Percentiles rank a stretch among this genome's conserved stretches.
These are phyloP conservation scores for Aulostomus chinensis DNA, from an alignment of 2,797 vertebrate species.

Conservation along the genomic window DNA sequence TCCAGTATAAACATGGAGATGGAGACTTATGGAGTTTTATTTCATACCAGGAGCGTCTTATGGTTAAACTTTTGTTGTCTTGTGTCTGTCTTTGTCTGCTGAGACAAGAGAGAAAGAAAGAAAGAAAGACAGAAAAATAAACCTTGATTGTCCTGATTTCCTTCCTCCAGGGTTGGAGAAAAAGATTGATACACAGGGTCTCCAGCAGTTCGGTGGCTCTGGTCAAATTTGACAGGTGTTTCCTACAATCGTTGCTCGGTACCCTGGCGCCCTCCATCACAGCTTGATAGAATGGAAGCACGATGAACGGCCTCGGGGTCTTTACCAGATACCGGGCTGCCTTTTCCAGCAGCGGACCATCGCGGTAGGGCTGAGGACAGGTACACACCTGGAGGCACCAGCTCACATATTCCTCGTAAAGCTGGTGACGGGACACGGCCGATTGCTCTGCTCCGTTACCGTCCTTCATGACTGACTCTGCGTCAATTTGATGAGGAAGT, in stretches of 20 bases:
- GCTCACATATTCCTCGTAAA: constrained; percentile 58
- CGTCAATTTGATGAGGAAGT: constrained; percentile 58
- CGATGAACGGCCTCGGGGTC: constrained; percentile 30
- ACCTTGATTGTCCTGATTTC: constrained; percentile 87
- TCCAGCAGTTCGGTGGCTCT: constrained; percentile 82
- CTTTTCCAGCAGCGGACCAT: constrained; percentile 33
- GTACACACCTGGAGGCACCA: constrained; percentile 50
- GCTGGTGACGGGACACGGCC: constrained; percentile 22
- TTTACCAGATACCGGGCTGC: constrained; percentile 50
- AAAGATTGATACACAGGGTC: constrained; percentile 82
- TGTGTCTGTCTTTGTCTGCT: too few relatives aligned
- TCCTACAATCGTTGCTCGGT: constrained; percentile 11
- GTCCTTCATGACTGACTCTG: constrained; percentile 54
- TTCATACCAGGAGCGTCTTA: too few relatives aligned
- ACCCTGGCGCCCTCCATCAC: not conserved
- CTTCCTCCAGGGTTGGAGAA: constrained; percentile 86
- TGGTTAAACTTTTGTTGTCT: too few relatives aligned
- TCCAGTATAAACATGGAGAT: too few relatives aligned
- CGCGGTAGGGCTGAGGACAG: constrained; percentile 53
- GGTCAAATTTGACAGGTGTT: constrained; percentile 43
- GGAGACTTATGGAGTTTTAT: too few relatives aligned
- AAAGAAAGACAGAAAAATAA: not conserved
- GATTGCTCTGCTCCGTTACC: not conserved
- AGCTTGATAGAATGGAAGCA: constrained; percentile 58
- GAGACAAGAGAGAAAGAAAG: not conserved